Base-by-base conservation (phyloP, 1,140 invertebrate genomes). In the Pseudomyrmex sp. region DNA sequence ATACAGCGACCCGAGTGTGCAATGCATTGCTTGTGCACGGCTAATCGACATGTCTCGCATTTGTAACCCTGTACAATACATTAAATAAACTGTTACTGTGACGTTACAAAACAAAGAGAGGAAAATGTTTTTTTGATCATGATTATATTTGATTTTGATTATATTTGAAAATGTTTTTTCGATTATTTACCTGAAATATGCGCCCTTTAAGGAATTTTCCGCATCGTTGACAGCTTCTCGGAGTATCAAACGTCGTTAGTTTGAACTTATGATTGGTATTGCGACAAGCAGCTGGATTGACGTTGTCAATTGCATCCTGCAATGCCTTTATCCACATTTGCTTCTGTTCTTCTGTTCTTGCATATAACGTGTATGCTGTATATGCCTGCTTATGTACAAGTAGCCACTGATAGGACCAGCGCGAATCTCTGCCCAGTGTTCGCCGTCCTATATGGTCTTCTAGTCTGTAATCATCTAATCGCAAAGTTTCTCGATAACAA, bases 311-410 rank as follows among this genome's bases (percentile, higher is more conserved):
- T 58, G 98, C 98, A 90, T 99, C 97, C 68, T 97, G 96, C 35
- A 99, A 96, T 7, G 98, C 98, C 91, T 98, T 98, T 18, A 99
- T 97, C 98, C 98, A 99, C 92, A 98, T 97, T 85, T 96, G 95
- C 84, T 98, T 97, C 82, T 97, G 96, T 56, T 98, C 98, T 85
- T 98, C 97, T 9, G 97, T 98, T 91, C 98, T 96, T 1, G 98
- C 97, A 93, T 97, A 98, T 90, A 99, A 96, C 8, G 98, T 99
- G 92, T 97, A 99, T 8, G 97, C 98, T 52, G 96, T 97, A 84
- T 96, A 96, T 85, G 97, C 97, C 86, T 97, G 96, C 87, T 97
- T 96, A 85, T 98, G 96, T 20, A 98, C 98, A 56, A 99, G 94
- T 82, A 97, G 95, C 95, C 98, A 98, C 88, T 97, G 96, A 91